Evolutionary conservation across 2,113 vertebrate species (phyloP).

Genomic region (Chlorodrepanis virens): DNA sequence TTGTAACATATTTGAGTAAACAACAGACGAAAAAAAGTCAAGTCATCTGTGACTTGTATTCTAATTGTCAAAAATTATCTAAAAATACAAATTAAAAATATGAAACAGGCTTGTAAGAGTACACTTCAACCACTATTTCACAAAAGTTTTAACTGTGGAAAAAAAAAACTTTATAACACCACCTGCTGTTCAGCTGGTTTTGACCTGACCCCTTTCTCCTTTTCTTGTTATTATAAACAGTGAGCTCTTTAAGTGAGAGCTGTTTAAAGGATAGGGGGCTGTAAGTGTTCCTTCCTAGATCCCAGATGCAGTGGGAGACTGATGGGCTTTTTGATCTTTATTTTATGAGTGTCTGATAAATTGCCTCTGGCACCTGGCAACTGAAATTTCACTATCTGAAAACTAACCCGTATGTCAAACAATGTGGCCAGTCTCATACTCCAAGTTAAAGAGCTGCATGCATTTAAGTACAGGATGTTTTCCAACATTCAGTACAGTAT

Average conservation of each 20-base stretch:
- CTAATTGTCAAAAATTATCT: conserved; percentile 33
- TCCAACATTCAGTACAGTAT: conserved; percentile 59
- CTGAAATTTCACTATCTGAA: conserved; percentile 82
- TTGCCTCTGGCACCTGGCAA: conserved; percentile 83
- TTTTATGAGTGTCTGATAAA: conserved; percentile 83
- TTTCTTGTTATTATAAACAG: conserved; percentile 89
- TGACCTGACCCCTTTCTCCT: conserved; percentile 84
- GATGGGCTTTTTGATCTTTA: conserved; percentile 82
- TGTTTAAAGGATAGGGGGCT: conserved; percentile 80
- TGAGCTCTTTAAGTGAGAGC: conserved; percentile 83
- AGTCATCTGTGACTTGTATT: not conserved
- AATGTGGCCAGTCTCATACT: conserved; percentile 69
- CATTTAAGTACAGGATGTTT: conserved; percentile 61
- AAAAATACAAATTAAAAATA: conserved; percentile 56
- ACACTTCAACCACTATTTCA: conserved; percentile 51
- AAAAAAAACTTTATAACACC: conserved; percentile 74
- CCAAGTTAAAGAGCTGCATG: conserved; percentile 44
- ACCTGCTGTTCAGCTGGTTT: conserved; percentile 79
- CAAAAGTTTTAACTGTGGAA: conserved; percentile 53
- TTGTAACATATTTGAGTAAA: conserved; percentile 21
- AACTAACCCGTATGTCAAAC: conserved; percentile 80
- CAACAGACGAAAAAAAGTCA: conserved; percentile 16
- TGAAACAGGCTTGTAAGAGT: not conserved
- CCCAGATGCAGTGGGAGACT: conserved; percentile 76
- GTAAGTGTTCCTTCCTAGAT: conserved; percentile 81